phyloP scores from a whole-genome alignment of 2,888 invertebrate species.

The Protophormia terraenovae region DNA sequence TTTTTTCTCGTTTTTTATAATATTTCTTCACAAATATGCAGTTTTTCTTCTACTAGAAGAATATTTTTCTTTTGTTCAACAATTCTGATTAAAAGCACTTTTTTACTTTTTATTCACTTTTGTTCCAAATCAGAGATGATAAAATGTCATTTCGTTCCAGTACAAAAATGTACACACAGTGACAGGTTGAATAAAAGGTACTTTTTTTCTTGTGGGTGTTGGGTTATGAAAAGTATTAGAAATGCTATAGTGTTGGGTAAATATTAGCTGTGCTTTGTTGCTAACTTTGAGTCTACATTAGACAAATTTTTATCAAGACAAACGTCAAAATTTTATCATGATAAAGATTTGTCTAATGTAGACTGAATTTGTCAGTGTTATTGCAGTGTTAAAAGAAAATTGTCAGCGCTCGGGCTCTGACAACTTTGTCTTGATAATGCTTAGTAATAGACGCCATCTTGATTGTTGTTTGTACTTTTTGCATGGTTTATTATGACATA shows the following conservation, averaged over 20 bases:
- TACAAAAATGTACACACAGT: neutral
- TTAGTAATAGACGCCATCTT: too few species aligned
- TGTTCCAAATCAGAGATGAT: constrained; percentile 45
- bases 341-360: too few species aligned
- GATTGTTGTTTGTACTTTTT: too few species aligned
- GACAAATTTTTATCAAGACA: too few species aligned
- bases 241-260: neutral
- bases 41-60: constrained; percentile 10
- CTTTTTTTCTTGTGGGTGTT: neutral
- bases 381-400: too few species aligned
- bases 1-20: neutral
- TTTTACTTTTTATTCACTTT: constrained; percentile 42
- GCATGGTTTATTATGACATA: too few species aligned
- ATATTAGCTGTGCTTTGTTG: too few species aligned
- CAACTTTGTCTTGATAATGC: too few species aligned
- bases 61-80: constrained; percentile 50
- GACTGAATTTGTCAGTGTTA: too few species aligned
- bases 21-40: constrained; percentile 26
- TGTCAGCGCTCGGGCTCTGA: too few species aligned
- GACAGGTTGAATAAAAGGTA: neutral
- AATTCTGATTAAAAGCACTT: constrained; percentile 42
- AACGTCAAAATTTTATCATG: too few species aligned
- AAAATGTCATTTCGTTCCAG: constrained; percentile 8
- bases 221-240: neutral
- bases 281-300: too few species aligned